These are phyloP conservation scores for Pristis pectinata DNA, from an alignment of 2,797 vertebrate species.

Conservation along the genomic window DNA sequence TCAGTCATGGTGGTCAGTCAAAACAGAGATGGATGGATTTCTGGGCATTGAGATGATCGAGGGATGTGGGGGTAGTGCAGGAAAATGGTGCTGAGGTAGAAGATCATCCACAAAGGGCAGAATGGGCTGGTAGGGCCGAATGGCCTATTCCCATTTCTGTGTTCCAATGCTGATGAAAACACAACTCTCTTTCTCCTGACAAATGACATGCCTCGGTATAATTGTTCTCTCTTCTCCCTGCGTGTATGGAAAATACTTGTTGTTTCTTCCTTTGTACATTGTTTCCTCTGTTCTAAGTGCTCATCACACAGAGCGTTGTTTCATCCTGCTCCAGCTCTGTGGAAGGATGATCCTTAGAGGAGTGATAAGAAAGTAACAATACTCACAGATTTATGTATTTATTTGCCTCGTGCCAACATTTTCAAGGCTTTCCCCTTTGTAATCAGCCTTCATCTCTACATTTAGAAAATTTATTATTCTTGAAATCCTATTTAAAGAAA, in stretches of 20 bases:
- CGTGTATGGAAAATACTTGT: background rate
- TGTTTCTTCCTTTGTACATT: background rate
- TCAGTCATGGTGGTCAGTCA: background rate
- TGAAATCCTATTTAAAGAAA: slow-evolving; percentile 21
- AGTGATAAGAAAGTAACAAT: background rate
- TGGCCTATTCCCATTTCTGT: background rate
- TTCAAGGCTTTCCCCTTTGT: background rate
- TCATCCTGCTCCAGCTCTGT: too few relatives aligned
- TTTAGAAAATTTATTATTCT: background rate
- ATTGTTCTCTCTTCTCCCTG: too few relatives aligned
- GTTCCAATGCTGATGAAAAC: background rate
- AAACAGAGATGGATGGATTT: background rate
- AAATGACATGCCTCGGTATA: background rate
- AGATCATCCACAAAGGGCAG: background rate
- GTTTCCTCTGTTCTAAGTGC: background rate
- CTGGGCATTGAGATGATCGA: background rate
- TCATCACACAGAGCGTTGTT: background rate
- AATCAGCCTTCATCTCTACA: background rate
- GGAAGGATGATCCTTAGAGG: too few relatives aligned
- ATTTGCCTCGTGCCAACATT: background rate
- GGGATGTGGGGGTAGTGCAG: background rate
- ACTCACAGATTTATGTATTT: background rate
- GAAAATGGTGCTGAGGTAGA: background rate
- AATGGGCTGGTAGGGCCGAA: background rate
- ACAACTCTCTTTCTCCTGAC: background rate